Conservation (phyloP, 2,113 vertebrate species). For the Neodontobutis hainanensis region DNA sequence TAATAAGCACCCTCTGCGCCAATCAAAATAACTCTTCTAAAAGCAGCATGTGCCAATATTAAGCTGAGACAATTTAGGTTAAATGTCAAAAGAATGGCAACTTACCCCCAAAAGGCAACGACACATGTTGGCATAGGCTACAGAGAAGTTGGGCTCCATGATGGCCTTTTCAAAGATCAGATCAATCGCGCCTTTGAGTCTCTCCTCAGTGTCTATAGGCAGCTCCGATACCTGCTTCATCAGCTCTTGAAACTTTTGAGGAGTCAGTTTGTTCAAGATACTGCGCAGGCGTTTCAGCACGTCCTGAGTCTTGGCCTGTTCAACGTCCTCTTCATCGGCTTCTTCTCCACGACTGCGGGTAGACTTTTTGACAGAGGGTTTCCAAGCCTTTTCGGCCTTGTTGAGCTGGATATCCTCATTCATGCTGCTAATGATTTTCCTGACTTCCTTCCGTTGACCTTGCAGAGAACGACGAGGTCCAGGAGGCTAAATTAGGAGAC, state of each 20-base stretch:
- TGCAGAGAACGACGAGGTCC: constrained; percentile 91
- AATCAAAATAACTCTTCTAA: too few relatives aligned
- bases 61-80: too few relatives aligned
- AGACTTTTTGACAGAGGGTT: constrained; percentile 84
- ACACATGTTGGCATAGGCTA: constrained; percentile 99
- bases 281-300: constrained; percentile 94
- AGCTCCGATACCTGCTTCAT: constrained; percentile 97
- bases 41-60: too few relatives aligned
- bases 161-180: constrained; percentile 98
- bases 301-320: constrained; percentile 85
- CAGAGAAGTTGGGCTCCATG: constrained; percentile 95
- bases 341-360: constrained; percentile 36
- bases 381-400: constrained; percentile 97
- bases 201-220: constrained; percentile 93
- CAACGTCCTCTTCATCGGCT: constrained; percentile 68
- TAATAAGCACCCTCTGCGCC: too few relatives aligned
- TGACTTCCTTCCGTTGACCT: constrained; percentile 87
- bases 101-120: constrained; percentile 95
- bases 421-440: constrained; percentile 94
- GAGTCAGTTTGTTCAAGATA: constrained; percentile 96
- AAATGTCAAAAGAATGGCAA: neutral
- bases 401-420: constrained; percentile 94
- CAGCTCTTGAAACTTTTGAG: constrained; percentile 97
- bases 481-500: constrained; percentile 76
- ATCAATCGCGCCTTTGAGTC: constrained; percentile 96